phyloP scores from a whole-genome alignment of 2,113 vertebrate species.

The Microcebus jonahi region DNA sequence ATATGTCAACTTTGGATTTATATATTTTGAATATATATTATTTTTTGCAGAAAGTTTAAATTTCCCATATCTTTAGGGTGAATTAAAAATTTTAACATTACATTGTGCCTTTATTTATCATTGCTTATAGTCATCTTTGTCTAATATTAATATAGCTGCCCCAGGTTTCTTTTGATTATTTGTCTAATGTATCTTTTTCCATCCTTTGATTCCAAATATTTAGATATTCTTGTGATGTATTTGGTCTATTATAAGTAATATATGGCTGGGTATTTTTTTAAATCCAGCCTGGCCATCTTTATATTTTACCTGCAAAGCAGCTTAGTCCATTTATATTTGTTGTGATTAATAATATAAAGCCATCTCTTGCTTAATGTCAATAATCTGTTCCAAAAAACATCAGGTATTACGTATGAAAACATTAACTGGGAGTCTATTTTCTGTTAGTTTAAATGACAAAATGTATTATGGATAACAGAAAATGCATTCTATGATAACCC shows the following conservation, averaged over 20 bases:
- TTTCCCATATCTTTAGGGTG: neutral
- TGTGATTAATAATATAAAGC: neutral
- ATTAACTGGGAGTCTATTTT: neutral
- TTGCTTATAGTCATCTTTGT: neutral
- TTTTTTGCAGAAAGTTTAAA: neutral
- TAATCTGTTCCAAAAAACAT: conserved; percentile 39
- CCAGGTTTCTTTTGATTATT: neutral
- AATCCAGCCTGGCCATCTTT: neutral
- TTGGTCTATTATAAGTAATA: neutral
- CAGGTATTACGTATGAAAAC: neutral
- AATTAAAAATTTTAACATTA: neutral
- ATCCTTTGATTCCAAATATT: conserved; percentile 1
- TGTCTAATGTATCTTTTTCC: neutral
- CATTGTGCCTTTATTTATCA: neutral
- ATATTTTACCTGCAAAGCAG: neutral
- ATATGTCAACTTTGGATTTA: conserved; percentile 42
- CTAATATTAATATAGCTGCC: neutral
- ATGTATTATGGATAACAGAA: neutral
- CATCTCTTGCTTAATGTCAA: neutral
- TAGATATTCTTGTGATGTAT: neutral
- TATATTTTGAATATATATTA: conserved; percentile 34
- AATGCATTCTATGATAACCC: neutral
- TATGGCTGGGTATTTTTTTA: neutral
- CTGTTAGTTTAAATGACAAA: conserved; percentile 28
- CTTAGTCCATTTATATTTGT: conserved; percentile 30